Conservation (phyloP, 2,888 invertebrate species). For the Acleris emargana region DNA sequence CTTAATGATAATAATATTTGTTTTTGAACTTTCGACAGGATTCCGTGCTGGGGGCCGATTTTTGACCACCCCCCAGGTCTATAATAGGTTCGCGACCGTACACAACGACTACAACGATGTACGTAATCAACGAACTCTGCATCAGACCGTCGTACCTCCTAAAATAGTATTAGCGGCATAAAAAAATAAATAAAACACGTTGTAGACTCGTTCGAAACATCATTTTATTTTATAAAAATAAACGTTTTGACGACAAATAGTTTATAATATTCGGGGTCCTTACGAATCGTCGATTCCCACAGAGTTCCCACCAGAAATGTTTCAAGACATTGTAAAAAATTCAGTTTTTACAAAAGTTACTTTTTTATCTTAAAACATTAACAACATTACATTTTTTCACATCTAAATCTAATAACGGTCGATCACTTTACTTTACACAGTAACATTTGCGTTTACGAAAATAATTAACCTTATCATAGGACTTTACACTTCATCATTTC, state of each 20-base stretch:
- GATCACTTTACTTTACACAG: conserved; percentile 71
- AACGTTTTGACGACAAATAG: conserved; percentile 85
- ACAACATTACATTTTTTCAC: conserved; percentile 82
- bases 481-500: conserved; percentile 11
- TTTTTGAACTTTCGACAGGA: too few species aligned
- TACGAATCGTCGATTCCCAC: conserved; percentile 73
- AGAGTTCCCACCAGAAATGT: conserved; percentile 82
- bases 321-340: conserved; percentile 88
- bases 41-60: too few species aligned
- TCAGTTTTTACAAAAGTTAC: conserved; percentile 88
- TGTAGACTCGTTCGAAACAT: conserved; percentile 69
- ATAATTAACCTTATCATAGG: conserved; percentile 46
- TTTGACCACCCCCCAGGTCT: too few species aligned
- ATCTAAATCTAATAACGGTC: conserved; percentile 82
- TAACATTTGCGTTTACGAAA: conserved; percentile 74
- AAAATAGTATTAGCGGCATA: conserved; percentile 26
- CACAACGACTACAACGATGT: too few species aligned
- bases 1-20: too few species aligned
- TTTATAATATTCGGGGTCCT: conserved; percentile 83
- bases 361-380: conserved; percentile 85
- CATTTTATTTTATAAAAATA: conserved; percentile 85
- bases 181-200: conserved; percentile 36
- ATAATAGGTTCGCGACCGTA: too few species aligned
- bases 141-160: conserved; percentile 12
- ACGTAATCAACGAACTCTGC: too few species aligned